These are phyloP conservation scores for Druceiella hillmani DNA, from an alignment of 2,888 invertebrate genomes.

Conservation along the genomic window DNA sequence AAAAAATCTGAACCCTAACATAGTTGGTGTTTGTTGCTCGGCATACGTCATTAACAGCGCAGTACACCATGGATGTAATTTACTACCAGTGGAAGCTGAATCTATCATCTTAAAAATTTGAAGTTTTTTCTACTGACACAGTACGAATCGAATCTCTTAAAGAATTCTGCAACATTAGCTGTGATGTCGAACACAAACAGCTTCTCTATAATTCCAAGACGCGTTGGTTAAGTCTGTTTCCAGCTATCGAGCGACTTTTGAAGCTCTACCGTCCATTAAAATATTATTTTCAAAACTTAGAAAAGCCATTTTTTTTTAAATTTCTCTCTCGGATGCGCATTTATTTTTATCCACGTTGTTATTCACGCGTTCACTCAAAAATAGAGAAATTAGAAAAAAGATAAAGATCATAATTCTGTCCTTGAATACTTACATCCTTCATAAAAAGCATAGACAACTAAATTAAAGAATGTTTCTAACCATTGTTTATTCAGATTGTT, in stretches of 20 bases:
- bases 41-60: slow-evolving; percentile 20
- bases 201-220: slow-evolving; percentile 5
- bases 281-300: slow-evolving; percentile 29
- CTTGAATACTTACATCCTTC: slow-evolving; percentile 4
- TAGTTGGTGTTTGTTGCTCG: slow-evolving; percentile 17
- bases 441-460: slow-evolving; percentile 9
- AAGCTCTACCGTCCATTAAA: slow-evolving; percentile 8
- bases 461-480: slow-evolving; percentile 13
- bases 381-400: too few species aligned
- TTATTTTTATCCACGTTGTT: slow-evolving; percentile 15
- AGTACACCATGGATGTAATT: slow-evolving; percentile 16
- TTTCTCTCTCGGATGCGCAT: slow-evolving; percentile 16
- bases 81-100: too few species aligned
- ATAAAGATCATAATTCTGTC: too few species aligned
- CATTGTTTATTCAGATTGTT: slow-evolving; percentile 4
- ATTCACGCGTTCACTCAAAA: slow-evolving; percentile 4
- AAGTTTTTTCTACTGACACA: slow-evolving; percentile 20
- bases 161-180: too few species aligned
- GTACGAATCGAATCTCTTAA: too few species aligned
- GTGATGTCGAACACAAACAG: too few species aligned
- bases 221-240: slow-evolving; percentile 5
- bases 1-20: slow-evolving; percentile 11
- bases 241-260: slow-evolving; percentile 7
- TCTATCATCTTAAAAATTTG: too few species aligned
- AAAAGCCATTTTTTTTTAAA: slow-evolving; percentile 26